Base-by-base conservation (phyloP, 1,140 invertebrate genomes). In the Drosophila tropicalis region DNA sequence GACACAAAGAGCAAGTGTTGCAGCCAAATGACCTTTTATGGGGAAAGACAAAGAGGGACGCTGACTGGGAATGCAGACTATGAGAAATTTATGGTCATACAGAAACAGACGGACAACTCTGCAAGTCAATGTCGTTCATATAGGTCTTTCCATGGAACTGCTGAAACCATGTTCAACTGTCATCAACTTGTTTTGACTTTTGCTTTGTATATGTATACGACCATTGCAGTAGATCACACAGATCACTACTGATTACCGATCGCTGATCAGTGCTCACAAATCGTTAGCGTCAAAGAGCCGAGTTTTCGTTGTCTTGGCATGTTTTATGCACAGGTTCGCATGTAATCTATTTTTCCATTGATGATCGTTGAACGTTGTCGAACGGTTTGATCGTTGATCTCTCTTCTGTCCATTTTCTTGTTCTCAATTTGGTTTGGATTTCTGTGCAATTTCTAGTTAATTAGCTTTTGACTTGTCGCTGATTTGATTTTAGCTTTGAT, bases 381-480 rank as follows among this genome's bases (percentile, higher is more conserved):
- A 29, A 6, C 34, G 34, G 9, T 12, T 51, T 12, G 13, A 15
- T 51, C 44, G 44, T 22, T 51, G 44, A 51, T 51, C 44, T 17
- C n/a, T 44, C 12, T 44, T 44, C 1, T 44, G 15, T 44, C 41
- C 41, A 44, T 44, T 44, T 44, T n/a, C n/a, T 44, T 44, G 44
- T 51, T 51, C 44, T 51, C 44, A 51, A 51, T 51, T 40, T 62
- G 47, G 55, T 25, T 41, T 47, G 22, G 17, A 12, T 51, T 51
- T 51, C 44, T 51, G 44, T 12, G 62, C 57, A 65, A 67, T 74
- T 74, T 67, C 60, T 47, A 78, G 58, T 72, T 78, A 74, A 70
- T 74, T 74, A 78, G 71, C 67, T 74, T 69, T 67, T 77, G 68
- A 71, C 68, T 71, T 75, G 47, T 63, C 62, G 58, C 41, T 66